Conservation (phyloP, 2,888 invertebrate genomes). For the Heliconius hortense region DNA sequence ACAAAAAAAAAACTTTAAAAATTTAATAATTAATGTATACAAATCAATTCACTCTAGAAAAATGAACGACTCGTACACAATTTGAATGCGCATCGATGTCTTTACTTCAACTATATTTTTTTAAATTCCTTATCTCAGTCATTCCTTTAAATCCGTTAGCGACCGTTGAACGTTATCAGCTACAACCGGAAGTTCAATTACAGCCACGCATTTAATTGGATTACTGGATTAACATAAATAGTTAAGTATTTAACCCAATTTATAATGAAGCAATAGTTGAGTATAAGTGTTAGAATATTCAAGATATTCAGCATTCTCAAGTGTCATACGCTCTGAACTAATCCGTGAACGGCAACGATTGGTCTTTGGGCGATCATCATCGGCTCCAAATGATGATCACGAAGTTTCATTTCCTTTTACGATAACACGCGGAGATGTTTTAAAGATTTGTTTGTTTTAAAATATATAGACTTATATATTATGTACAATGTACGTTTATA, state of each 20-base stretch:
- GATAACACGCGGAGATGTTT: neutral
- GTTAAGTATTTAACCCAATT: constrained; percentile 18
- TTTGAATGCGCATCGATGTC: constrained; percentile 5
- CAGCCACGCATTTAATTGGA: constrained; percentile 11
- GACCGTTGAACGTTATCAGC: constrained; percentile 13
- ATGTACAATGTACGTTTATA: too few species aligned
- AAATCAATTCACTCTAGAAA: neutral
- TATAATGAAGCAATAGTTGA: constrained; percentile 9
- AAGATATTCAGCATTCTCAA: constrained; percentile 10
- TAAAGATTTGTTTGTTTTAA: too few species aligned
- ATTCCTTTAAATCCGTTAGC: neutral
- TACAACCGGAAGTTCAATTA: constrained; percentile 23
- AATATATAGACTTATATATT: too few species aligned
- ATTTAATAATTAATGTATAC: neutral
- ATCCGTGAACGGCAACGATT: neutral
- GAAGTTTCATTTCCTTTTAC: neutral
- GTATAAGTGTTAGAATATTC: neutral
- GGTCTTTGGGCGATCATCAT: neutral
- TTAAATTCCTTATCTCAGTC: constrained; percentile 10
- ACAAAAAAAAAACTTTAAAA: too few species aligned
- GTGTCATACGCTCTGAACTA: constrained; percentile 3
- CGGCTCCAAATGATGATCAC: neutral
- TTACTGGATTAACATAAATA: constrained; percentile 21
- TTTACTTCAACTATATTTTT: neutral
- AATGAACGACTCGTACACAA: neutral